Percentiles rank a stretch among this genome's conserved stretches.
Evolutionary conservation across 2,888 invertebrate species (phyloP).

Genomic region (Mechanitis messenoides): DNA sequence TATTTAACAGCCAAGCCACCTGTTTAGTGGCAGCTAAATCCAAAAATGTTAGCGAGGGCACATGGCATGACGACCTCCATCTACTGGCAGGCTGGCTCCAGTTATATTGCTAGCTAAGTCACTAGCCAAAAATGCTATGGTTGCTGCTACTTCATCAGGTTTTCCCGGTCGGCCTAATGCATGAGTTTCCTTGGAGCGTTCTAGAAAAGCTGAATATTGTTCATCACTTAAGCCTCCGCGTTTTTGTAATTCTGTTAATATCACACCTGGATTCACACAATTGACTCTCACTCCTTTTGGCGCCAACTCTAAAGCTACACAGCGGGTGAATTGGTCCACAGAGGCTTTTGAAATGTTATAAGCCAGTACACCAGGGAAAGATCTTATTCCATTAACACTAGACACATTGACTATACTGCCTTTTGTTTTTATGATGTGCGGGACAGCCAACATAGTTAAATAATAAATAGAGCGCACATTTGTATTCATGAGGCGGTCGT

Average conservation of each 20-base stretch:
- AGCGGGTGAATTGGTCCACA: constrained; percentile 95
- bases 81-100: constrained; percentile 91
- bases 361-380: constrained; percentile 92
- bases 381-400: constrained; percentile 92
- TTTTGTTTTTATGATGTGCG: constrained; percentile 87
- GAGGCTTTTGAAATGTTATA: constrained; percentile 96
- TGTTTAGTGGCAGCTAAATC: not conserved
- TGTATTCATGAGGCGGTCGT: constrained; percentile 91
- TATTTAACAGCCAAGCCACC: too few species aligned
- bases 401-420: constrained; percentile 98
- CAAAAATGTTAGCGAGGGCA: constrained; percentile 84
- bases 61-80: constrained; percentile 96
- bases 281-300: constrained; percentile 91
- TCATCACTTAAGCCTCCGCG: constrained; percentile 90
- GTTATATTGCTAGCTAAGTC: constrained; percentile 93
- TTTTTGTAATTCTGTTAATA: constrained; percentile 90
- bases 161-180: constrained; percentile 92
- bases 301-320: constrained; percentile 91
- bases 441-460: constrained; percentile 90
- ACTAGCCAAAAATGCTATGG: constrained; percentile 95
- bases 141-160: constrained; percentile 89
- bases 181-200: constrained; percentile 91
- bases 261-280: constrained; percentile 95
- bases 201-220: constrained; percentile 89
- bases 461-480: constrained; percentile 91